Percentiles rank a stretch among this genome's conserved stretches.
Evolutionary conservation across 2,113 vertebrate genomes (phyloP).

Genomic region (Sinocyclocheilus maitianheensis): DNA sequence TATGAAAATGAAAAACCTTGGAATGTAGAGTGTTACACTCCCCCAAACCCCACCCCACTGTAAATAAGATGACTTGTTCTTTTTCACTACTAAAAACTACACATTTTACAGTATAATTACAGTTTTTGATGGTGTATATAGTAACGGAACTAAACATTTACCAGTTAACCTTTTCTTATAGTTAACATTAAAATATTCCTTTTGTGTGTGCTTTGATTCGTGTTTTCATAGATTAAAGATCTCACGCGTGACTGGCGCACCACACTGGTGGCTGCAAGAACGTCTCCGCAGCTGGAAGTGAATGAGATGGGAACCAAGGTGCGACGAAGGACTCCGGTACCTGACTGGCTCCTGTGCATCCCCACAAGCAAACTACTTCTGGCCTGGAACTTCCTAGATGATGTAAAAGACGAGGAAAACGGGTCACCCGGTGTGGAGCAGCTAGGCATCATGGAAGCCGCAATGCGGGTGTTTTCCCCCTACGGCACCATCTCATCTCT

Average conservation of each 20-base stretch:
- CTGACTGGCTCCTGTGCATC: conserved; percentile 72
- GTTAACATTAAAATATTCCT: neutral
- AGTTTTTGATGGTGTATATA: no score
- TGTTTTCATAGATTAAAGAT: conserved; percentile 73
- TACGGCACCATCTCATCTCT: conserved; percentile 69
- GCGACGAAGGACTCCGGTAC: conserved; percentile 68
- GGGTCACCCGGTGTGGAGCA: conserved; percentile 4
- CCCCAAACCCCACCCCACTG: no score
- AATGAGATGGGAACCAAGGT: conserved; percentile 82
- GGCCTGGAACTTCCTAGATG: conserved; percentile 72
- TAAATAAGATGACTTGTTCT: no score
- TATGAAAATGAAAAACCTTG: no score
- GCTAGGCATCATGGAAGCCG: conserved; percentile 62
- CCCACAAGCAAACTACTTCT: conserved; percentile 79
- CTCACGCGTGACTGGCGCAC: conserved; percentile 79
- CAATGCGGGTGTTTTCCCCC: conserved; percentile 69
- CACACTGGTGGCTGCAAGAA: conserved; percentile 72
- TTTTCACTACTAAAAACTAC: no score
- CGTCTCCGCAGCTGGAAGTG: conserved; percentile 78
- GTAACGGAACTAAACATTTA: neutral
- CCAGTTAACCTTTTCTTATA: neutral
- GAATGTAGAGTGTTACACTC: no score
- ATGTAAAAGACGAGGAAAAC: neutral
- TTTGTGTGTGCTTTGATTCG: neutral
- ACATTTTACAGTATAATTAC: no score